Conservation (phyloP, 2,113 vertebrate genomes). For the Laterallus jamaicensis region DNA sequence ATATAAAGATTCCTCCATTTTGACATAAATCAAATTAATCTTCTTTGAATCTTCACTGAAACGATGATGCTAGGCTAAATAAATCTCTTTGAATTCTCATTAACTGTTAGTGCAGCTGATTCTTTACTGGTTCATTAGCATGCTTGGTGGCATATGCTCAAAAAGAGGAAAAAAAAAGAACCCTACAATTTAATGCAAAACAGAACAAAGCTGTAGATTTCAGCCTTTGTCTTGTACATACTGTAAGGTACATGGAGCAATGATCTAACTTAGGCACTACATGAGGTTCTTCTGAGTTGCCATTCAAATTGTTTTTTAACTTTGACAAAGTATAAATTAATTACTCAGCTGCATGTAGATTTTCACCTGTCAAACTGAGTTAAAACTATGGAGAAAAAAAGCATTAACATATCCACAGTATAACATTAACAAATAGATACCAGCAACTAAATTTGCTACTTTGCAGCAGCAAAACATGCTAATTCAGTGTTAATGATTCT, state of each 20-base stretch:
- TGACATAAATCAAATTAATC: constrained; percentile 69
- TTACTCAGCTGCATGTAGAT: not conserved
- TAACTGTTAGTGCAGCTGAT: constrained; percentile 72
- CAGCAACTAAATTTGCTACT: not conserved
- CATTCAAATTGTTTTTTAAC: constrained; percentile 35
- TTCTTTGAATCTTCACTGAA: constrained; percentile 65
- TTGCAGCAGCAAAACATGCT: not conserved
- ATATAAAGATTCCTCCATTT: constrained; percentile 54
- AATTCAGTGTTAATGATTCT: not conserved
- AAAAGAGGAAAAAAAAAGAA: constrained; percentile 56
- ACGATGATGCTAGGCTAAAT: constrained; percentile 54
- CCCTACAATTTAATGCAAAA: constrained; percentile 71
- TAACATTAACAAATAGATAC: not conserved
- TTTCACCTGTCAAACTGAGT: not conserved
- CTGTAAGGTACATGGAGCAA: not conserved
- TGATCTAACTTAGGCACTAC: constrained; percentile 22
- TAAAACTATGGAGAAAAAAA: not conserved
- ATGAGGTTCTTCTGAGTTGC: constrained; percentile 39
- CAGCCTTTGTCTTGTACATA: constrained; percentile 52
- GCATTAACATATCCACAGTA: not conserved
- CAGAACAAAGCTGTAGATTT: constrained; percentile 66
- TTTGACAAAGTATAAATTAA: constrained; percentile 34
- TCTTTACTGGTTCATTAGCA: constrained; percentile 71
- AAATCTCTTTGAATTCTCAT: constrained; percentile 65
- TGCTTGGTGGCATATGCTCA: constrained; percentile 68